phyloP scores from a whole-genome alignment of 1,140 invertebrate species.

The Danaus plexippus region DNA sequence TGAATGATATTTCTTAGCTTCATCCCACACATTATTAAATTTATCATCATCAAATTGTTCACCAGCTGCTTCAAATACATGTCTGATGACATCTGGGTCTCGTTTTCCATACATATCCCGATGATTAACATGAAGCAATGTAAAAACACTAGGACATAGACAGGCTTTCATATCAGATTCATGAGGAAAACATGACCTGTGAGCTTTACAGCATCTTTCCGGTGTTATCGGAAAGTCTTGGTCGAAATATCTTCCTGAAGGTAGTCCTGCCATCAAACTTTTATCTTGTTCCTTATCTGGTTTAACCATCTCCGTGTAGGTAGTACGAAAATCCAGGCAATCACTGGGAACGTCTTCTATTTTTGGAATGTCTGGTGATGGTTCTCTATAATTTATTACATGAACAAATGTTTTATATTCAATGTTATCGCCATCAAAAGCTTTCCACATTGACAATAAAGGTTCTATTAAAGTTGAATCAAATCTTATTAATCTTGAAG shows the following conservation, averaged over 20 bases:
- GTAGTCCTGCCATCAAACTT: conserved; percentile 42
- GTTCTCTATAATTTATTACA: conserved; percentile 51
- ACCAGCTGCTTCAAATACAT: conserved; percentile 50
- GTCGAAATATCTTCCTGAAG: conserved; percentile 59
- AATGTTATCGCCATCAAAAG: conserved; percentile 45
- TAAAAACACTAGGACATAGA: conserved; percentile 48
- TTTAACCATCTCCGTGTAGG: conserved; percentile 59
- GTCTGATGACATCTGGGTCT: conserved; percentile 34
- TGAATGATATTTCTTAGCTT: conserved; percentile 54
- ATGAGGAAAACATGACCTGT: conserved; percentile 44
- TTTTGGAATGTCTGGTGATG: conserved; percentile 46
- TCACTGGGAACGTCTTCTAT: conserved; percentile 40
- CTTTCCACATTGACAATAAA: conserved; percentile 45
- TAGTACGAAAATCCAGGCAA: conserved; percentile 52
- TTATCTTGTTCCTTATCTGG: conserved; percentile 31
- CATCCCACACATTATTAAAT: conserved; percentile 47
- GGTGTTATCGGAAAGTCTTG: conserved; percentile 50
- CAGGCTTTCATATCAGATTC: conserved; percentile 53
- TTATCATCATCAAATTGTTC: conserved; percentile 45
- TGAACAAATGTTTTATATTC: conserved; percentile 55
- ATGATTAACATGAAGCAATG: conserved; percentile 48
- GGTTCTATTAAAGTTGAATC: conserved; percentile 49
- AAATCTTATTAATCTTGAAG: conserved; percentile 47
- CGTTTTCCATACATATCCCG: conserved; percentile 58
- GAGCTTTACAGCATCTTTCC: conserved; percentile 40